Evolutionary conservation across 37 sponge, comb jelly and placozoan genomes (phyloP).

Genomic region (Spongilla lacustris): DNA sequence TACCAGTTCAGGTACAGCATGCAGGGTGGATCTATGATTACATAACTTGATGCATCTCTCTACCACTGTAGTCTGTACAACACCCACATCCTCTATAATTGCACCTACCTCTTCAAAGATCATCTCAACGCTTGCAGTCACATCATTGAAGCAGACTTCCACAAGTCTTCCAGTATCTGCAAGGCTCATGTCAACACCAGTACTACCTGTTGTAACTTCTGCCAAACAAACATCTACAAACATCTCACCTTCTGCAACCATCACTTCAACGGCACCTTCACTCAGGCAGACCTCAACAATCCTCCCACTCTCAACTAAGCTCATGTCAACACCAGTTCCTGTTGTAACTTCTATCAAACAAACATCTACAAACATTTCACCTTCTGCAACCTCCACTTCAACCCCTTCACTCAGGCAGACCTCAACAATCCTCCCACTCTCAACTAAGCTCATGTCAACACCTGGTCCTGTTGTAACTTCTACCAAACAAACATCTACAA

Average conservation of each 20-base stretch:
- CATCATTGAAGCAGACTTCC: neutral
- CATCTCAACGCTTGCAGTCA: neutral
- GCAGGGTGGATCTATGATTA: neutral
- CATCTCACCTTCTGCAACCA: neutral
- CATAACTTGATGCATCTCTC: neutral
- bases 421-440: no score
- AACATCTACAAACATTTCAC: no score
- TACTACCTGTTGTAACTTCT: neutral
- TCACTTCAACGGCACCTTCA: neutral
- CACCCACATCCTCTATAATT: neutral
- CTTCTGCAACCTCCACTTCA: no score
- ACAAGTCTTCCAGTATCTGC: neutral
- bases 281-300: neutral
- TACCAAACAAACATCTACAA: no score
- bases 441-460: no score
- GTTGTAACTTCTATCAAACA: no score
- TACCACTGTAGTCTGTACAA: neutral
- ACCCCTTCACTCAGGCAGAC: no score
- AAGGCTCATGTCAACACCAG: neutral
- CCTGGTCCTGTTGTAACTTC: no score
- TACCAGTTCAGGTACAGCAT: slow-evolving; percentile 6
- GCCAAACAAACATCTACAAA: neutral
- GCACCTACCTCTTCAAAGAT: neutral
- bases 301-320: no score
- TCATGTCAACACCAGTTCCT: no score